These are phyloP conservation scores for Aphelinus atriplicis DNA, from an alignment of 1,140 invertebrate genomes.

Conservation along the genomic window DNA sequence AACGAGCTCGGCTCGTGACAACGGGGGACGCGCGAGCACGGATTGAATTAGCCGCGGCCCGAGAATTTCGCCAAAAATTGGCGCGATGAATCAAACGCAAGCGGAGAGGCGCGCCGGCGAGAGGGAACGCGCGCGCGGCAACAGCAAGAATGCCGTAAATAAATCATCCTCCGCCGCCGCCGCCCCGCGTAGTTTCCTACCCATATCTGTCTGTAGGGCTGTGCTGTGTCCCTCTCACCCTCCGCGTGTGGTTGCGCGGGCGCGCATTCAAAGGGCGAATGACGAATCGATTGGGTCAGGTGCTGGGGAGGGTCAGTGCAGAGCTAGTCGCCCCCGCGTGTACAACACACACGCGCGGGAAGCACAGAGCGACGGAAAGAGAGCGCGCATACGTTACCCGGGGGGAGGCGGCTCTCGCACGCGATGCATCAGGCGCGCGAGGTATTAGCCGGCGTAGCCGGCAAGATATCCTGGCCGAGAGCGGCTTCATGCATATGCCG, in stretches of 20 bases:
- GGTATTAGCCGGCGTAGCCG: constrained; percentile 29
- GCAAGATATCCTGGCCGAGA: constrained; percentile 14
- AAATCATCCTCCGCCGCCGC: constrained; percentile 3
- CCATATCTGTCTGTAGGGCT: neutral
- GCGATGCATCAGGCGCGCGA: constrained; percentile 36
- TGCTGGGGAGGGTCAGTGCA: neutral
- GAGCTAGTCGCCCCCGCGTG: neutral
- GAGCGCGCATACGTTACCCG: constrained; percentile 24
- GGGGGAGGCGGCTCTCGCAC: neutral
- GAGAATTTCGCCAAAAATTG: constrained; percentile 20
- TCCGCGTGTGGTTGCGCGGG: neutral
- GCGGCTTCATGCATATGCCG: constrained; percentile 15
- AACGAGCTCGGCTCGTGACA: neutral
- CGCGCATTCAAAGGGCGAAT: constrained; percentile 23
- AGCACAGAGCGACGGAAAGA: neutral
- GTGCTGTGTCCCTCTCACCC: neutral
- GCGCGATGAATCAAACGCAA: neutral
- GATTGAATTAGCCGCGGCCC: neutral
- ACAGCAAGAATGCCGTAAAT: constrained; percentile 5
- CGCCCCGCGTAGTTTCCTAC: neutral
- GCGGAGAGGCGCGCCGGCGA: too few relatives aligned
- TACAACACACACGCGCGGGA: neutral
- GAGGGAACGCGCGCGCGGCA: neutral
- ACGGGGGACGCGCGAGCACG: too few relatives aligned
- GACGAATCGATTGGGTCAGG: constrained; percentile 33